Evolutionary conservation across 2,888 invertebrate species (phyloP).

Genomic region (Morpho helenor): DNA sequence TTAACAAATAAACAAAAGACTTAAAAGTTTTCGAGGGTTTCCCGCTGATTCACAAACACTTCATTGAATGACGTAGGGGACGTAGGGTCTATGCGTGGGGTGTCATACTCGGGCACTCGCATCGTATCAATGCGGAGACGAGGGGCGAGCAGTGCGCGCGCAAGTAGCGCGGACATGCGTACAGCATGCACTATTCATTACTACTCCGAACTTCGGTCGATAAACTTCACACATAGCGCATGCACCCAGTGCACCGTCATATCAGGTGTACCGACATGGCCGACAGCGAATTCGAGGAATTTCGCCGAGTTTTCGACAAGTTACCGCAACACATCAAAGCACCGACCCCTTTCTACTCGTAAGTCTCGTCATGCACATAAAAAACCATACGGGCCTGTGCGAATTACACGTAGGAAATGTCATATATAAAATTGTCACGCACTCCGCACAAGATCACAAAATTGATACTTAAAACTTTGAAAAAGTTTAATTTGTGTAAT

Average conservation of each 20-base stretch:
- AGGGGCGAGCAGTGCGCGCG: conserved; percentile 39
- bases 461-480: no score
- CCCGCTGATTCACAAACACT: conserved; percentile 47
- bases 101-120: conserved; percentile 26
- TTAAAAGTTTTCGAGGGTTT: conserved; percentile 31
- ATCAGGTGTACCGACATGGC: conserved; percentile 92
- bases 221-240: conserved; percentile 55
- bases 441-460: no score
- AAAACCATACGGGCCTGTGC: neutral
- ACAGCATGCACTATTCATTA: conserved; percentile 28
- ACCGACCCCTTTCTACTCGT: conserved; percentile 93
- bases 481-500: no score
- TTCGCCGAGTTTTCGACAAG: conserved; percentile 91
- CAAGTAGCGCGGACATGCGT: conserved; percentile 41
- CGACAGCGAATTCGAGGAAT: conserved; percentile 96
- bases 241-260: conserved; percentile 65
- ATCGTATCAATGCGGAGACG: conserved; percentile 29
- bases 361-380: conserved; percentile 70
- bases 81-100: conserved; percentile 30
- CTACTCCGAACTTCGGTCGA: conserved; percentile 46
- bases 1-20: neutral
- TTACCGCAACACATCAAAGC: conserved; percentile 88
- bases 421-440: conserved; percentile 32
- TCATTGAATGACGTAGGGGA: conserved; percentile 26
- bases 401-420: conserved; percentile 13